Percentiles rank a stretch among this genome's conserved stretches.
phyloP scores from a whole-genome alignment of 2,888 invertebrate genomes.

The Neoitamus cyanurus region DNA sequence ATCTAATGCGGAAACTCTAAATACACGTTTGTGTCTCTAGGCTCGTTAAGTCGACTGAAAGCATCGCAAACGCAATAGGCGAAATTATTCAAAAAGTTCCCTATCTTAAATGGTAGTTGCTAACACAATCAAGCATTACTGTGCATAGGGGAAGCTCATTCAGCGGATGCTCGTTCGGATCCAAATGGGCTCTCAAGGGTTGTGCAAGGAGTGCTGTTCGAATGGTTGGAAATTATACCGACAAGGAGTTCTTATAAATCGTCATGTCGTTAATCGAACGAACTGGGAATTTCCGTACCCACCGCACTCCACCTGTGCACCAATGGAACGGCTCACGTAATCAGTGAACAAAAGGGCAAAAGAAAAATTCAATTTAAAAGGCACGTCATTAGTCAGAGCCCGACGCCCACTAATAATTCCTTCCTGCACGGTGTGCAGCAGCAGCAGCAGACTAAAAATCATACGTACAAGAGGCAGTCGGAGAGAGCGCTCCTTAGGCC shows the following conservation, averaged over 20 bases:
- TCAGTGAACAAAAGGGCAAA: neutral
- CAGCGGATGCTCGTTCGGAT: no score
- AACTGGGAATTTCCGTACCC: neutral
- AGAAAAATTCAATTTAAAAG: slow-evolving; percentile 3
- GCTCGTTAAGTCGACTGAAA: no score
- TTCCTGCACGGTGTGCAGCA: neutral
- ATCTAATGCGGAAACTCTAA: no score
- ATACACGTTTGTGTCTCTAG: no score
- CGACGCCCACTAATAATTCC: neutral
- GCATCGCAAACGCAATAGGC: no score
- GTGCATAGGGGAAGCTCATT: no score
- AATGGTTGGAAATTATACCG: neutral
- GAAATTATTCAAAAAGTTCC: no score
- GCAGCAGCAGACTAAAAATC: neutral
- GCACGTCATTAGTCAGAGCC: neutral
- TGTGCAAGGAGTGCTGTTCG: neutral
- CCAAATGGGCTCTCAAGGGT: neutral
- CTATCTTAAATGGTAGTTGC: no score
- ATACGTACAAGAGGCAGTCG: neutral
- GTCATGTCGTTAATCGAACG: neutral
- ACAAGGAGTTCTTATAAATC: neutral
- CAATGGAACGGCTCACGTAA: neutral
- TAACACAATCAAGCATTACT: no score
- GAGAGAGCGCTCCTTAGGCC: neutral
- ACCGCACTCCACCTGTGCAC: neutral